A percentile compares a stretch with the other conserved stretches of the same genome.
phyloP scores from a whole-genome alignment of 2,113 vertebrate genomes.

The Alaudala cheleensis region DNA sequence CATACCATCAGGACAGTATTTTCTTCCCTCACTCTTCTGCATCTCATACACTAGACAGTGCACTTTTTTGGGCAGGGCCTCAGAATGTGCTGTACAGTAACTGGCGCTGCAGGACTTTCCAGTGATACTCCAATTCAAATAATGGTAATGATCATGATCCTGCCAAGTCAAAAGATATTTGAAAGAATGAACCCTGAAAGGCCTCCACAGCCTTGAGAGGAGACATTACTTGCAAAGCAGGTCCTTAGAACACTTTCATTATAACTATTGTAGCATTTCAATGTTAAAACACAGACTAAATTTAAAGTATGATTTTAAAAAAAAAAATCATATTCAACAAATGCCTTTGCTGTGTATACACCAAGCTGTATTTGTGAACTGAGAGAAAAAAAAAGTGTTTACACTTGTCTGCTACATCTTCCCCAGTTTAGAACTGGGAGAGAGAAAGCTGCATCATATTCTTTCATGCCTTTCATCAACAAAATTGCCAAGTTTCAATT shows the following conservation, averaged over 20 bases:
- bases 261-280: not conserved
- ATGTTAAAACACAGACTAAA: not conserved
- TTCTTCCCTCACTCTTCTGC: not conserved
- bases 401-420: not conserved
- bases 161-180: constrained; percentile 14
- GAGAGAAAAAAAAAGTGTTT: not conserved
- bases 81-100: not conserved
- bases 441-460: not conserved
- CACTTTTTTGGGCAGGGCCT: constrained; percentile 2
- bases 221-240: not conserved
- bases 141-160: not conserved
- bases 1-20: not conserved
- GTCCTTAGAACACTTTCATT: not conserved
- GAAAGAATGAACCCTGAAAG: constrained; percentile 12
- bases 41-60: not conserved
- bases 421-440: not conserved
- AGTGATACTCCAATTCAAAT: not conserved
- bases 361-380: not conserved
- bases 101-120: not conserved
- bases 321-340: not conserved
- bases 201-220: not conserved
- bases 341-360: not conserved
- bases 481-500: constrained; percentile 36
- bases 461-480: constrained; percentile 22
- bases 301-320: not conserved